Conservation (phyloP, 1,140 invertebrate genomes). For the Penaeus japonicus region DNA sequence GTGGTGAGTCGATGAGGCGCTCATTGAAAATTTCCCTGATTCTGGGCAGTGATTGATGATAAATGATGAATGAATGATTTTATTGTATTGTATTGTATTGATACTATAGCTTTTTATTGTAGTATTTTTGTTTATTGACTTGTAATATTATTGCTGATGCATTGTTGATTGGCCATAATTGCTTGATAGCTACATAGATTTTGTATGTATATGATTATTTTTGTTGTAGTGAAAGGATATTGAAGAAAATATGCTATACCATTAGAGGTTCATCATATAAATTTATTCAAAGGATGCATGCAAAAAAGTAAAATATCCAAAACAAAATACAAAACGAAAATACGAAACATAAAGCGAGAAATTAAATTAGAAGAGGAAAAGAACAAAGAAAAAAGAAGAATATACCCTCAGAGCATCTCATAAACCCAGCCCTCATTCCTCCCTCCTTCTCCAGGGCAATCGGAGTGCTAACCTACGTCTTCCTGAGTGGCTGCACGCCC, state of each 20-base stretch:
- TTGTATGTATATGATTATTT: no score
- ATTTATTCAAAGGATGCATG: no score
- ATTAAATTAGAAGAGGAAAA: background rate
- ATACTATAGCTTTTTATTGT: background rate
- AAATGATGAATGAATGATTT: background rate
- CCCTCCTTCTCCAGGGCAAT: constrained; percentile 69
- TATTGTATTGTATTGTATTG: background rate
- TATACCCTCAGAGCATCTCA: background rate
- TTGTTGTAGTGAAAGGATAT: no score
- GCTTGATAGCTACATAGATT: no score
- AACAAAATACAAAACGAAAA: no score
- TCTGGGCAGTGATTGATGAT: background rate
- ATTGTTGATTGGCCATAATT: no score
- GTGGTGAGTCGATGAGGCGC: constrained; percentile 68
- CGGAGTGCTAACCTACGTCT: constrained; percentile 90
- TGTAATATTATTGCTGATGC: no score
- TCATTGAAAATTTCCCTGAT: background rate
- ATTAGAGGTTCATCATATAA: no score
- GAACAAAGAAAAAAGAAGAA: background rate
- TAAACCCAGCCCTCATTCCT: background rate
- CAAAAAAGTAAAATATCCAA: no score
- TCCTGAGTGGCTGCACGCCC: constrained; percentile 87
- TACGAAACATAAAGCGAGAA: no score
- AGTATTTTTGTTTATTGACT: no score
- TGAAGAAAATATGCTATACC: no score